Base-by-base conservation (phyloP, 2,888 invertebrate species). In the Psococerastis gibbosa region DNA sequence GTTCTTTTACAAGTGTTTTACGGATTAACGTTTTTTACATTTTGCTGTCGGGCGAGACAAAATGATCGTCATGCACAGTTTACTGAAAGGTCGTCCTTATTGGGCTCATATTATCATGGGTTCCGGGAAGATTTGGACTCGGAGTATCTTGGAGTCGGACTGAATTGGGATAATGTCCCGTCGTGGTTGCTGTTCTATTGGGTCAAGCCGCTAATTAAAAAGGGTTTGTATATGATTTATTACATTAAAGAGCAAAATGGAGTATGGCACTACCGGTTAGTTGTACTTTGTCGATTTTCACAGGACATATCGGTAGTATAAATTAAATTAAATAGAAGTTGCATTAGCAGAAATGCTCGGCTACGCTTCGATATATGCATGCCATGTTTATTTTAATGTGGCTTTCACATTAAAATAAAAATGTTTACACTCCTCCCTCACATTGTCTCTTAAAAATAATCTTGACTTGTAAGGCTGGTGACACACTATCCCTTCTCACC, bases 161-260 rank as follows among this genome's bases (percentile, higher is more conserved):
- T 88, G 73, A 83, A 87, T 60, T 73, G 77, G 48, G 66, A 68
- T 11, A 71, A 72, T 43, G 70, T 69, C 55, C 54, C 77, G 2
- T 85, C 88, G 0, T 75, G 73, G 55, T 64, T 92, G n/a, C 61
- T 78, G 18, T 88, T 94, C 59, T 67, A 74, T 47, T 94, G 94
- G 94, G 88, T 89, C 2, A 72, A 78, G 49, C 82, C 84, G 2
- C 61, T 94, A 45, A 78, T 94, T 60, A 61, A 70, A 46, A 88
- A 87, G 65, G 92, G 70, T 63, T 58, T 16, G 15, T 33, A 33
- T 9, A n/a, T n/a, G n/a, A 31, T 11, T 11, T 31, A 31, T 11
- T 31, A 31, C n/a, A 11, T 11, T 11, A 11, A 31, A 31, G 9
- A 31, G n/a, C 9, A 31, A 11, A 31, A 11, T 31, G 9, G 31